Base-by-base conservation (phyloP, 64 coral and sea anemone species). In the Hydrozoanthus tunicans region DNA sequence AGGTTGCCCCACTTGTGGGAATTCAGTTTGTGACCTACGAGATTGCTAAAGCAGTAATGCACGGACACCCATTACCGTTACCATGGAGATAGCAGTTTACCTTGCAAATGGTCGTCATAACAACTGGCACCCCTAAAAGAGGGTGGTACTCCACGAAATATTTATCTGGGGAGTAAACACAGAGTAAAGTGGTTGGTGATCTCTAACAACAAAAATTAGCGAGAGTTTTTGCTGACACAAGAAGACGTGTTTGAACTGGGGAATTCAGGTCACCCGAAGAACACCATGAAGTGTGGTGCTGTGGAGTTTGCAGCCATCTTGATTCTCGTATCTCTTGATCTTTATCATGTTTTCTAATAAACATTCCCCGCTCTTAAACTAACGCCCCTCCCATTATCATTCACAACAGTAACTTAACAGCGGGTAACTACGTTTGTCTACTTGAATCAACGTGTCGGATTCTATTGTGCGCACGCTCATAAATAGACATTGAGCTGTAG, bases 21-120 rank as follows among this genome's bases (percentile, higher is more conserved):
- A 96, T 96, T 56, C 94, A 96, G 65, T 96, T 96, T 93, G 94
- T 93, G 62, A 75, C 92, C 8, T 96, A 96, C 73, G 94, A 96
- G 67, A 91, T 90, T 52, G 70, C 85, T 6, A 96, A 96, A 55
- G 79, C 94, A 62, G 68, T 96, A 58, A 79, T 96, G 86, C 90
- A 96, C 66, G 92, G 94, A 13, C 79, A 96, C 5, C 84, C 84
- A 70, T 4, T 95, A 51, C 94, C 80, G 1, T 78, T 92, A 51
- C 90, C 92, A 12, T 93, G 85, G 85, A 93, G 77, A 57, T 93
- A 81, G 79, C 69, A 71, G 62, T 80, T 70, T 0, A 59, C 1
- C 26, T 92, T 17, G 82, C 83, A 68, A 68, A 76, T 25, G 20
- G 55, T 72, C 59, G 12, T 58, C 25, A 51, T 60, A 56, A 25